These are phyloP conservation scores for Tursiops truncatus DNA, from an alignment of 2,113 vertebrate genomes.

Conservation along the genomic window DNA sequence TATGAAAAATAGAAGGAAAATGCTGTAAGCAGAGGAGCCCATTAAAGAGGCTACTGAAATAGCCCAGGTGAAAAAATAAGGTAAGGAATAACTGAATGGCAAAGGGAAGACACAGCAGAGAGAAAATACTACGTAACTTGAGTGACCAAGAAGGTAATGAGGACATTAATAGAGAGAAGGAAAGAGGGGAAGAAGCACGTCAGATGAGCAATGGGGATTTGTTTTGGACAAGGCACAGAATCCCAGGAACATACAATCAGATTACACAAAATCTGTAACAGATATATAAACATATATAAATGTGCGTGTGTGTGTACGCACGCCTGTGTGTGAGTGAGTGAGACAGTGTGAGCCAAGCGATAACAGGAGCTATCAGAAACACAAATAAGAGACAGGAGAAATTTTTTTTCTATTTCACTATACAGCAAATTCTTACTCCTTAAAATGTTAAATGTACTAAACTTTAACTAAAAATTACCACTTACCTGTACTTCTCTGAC, in stretches of 20 bases:
- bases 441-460: constrained; percentile 56
- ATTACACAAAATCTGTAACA: constrained; percentile 9
- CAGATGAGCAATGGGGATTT: background rate
- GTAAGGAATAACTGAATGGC: background rate
- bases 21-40: background rate
- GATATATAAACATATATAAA: background rate
- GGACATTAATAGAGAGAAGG: background rate
- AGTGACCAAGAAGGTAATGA: constrained; percentile 13
- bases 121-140: background rate
- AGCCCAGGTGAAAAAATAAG: background rate
- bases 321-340: background rate
- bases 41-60: background rate
- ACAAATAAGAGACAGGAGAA: background rate
- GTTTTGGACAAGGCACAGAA: constrained; percentile 41
- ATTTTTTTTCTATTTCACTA: constrained; percentile 24
- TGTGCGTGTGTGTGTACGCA: background rate
- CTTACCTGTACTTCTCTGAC: constrained; percentile 90
- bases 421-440: constrained; percentile 63
- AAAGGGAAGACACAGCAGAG: background rate
- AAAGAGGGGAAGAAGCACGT: background rate
- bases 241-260: constrained; percentile 16
- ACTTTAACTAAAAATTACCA: constrained; percentile 71
- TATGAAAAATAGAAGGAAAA: constrained; percentile 39
- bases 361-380: background rate
- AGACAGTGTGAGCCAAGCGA: background rate